These are phyloP conservation scores for Nephila pilipes DNA, from an alignment of 1,140 invertebrate species.

Conservation along the genomic window DNA sequence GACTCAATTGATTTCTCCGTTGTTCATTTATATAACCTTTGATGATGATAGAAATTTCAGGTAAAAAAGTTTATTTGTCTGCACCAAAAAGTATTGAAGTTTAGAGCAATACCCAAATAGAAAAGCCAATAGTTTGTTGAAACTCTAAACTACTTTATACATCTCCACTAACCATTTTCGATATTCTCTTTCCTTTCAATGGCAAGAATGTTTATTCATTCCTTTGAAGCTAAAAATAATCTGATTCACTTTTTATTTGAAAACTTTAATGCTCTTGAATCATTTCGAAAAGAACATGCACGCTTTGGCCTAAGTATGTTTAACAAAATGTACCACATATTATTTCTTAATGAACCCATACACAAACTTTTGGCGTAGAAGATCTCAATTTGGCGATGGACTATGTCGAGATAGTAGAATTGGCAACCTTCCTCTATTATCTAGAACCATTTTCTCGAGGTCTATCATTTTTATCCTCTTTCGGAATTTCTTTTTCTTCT, in stretches of 20 bases:
- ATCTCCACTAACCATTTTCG: not conserved
- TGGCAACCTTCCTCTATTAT: constrained; percentile 32
- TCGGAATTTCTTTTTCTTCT: constrained; percentile 30
- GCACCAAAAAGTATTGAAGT: not conserved
- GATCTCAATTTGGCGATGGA: not conserved
- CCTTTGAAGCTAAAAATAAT: not conserved
- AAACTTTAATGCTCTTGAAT: not conserved
- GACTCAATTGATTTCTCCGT: too few relatives aligned
- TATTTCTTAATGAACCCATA: too few relatives aligned
- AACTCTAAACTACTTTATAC: not conserved
- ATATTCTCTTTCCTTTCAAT: not conserved
- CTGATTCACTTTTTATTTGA: not conserved
- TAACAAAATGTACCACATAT: too few relatives aligned
- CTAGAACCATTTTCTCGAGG: constrained; percentile 39
- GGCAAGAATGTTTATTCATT: not conserved
- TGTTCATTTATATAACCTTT: too few relatives aligned
- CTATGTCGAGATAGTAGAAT: not conserved
- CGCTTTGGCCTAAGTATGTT: too few relatives aligned
- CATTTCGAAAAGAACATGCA: too few relatives aligned
- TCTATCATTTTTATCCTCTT: constrained; percentile 53
- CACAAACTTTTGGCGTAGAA: not conserved
- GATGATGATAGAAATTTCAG: too few relatives aligned
- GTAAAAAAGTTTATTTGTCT: not conserved
- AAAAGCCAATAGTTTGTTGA: constrained; percentile 31
- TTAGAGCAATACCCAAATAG: not conserved